phyloP scores from a whole-genome alignment of 1,140 invertebrate genomes.

The Chionoecetes opilio region DNA sequence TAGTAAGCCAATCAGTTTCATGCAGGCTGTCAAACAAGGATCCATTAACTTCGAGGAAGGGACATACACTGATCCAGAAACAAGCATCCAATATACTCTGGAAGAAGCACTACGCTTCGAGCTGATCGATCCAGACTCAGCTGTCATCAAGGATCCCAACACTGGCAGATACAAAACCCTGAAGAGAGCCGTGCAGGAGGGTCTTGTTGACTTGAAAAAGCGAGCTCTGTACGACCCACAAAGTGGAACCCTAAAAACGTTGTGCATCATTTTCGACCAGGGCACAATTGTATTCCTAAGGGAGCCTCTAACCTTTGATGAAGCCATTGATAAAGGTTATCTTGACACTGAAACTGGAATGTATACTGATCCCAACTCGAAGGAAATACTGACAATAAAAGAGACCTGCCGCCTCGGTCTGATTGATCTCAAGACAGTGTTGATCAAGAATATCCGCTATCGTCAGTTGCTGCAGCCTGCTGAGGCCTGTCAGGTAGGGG shows the following conservation, averaged over 20 bases:
- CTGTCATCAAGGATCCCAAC: conserved; percentile 91
- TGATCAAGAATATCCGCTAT: conserved; percentile 94
- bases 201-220: conserved; percentile 88
- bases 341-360: conserved; percentile 90
- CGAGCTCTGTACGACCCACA: conserved; percentile 88
- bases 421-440: conserved; percentile 93
- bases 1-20: conserved; percentile 88
- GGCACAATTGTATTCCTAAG: conserved; percentile 88
- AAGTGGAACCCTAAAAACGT: conserved; percentile 87
- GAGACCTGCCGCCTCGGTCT: conserved; percentile 92
- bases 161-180: conserved; percentile 90
- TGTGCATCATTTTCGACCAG: conserved; percentile 90
- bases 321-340: conserved; percentile 89
- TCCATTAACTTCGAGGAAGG: conserved; percentile 83
- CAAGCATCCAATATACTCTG: conserved; percentile 88
- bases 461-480: conserved; percentile 92
- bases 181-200: conserved; percentile 88
- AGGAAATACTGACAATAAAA: conserved; percentile 90
- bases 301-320: conserved; percentile 90
- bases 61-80: conserved; percentile 84
- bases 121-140: conserved; percentile 90
- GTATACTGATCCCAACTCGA: conserved; percentile 90
- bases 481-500: conserved; percentile 92
- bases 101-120: conserved; percentile 91
- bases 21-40: conserved; percentile 85